Base-by-base conservation (phyloP, 2,113 vertebrate species). In the Cheilinus undulatus region DNA sequence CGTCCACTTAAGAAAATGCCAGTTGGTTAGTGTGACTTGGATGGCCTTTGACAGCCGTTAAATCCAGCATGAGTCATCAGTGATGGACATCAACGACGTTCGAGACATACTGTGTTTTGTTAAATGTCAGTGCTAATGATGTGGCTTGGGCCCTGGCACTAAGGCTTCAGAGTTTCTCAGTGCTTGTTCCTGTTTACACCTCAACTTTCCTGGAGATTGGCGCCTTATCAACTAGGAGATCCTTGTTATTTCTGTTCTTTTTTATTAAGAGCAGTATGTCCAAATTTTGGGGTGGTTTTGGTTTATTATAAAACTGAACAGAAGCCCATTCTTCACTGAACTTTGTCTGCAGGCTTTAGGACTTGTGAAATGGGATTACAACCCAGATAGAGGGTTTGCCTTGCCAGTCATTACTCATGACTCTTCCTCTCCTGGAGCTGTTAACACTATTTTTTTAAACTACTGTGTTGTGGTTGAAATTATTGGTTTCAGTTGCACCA, bases 171-270 rank as follows among this genome's bases (percentile, higher is more conserved):
- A 38, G 57, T 89, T 76, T 83, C 74, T 78, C 69, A 72, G 36
- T 78, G 74, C 79, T 80, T 85, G 45, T 86, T 91, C 76, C 85
- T 90, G 88, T 92, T 92, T 91, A 91, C 85, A 69, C 62, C 42
- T 73, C 71, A 76, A 73, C 62, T 78, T 83, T 85, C 85, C 87
- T 88, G 36, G 83, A 82, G 59, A 84, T 62, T 67, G 70, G 60
- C 51, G 69, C n/a, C 30, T 40, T 27, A 22, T 56, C 19, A 11
- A 20, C 15, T 23, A 73, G 14, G 58, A 30, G 52, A 50, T 73
- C 62, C 34, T 19, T 60, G 42, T 60, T 59, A 61, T 43, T 52
- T 20, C 24, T 34, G 46, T 24, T 45, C 12, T 46, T 36, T n/a
- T 43, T 64, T 23, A 34, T 52, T 12, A 38, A 8, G 58, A n/a